Conservation (phyloP, 2,888 invertebrate species). For the Apamea crenata region DNA sequence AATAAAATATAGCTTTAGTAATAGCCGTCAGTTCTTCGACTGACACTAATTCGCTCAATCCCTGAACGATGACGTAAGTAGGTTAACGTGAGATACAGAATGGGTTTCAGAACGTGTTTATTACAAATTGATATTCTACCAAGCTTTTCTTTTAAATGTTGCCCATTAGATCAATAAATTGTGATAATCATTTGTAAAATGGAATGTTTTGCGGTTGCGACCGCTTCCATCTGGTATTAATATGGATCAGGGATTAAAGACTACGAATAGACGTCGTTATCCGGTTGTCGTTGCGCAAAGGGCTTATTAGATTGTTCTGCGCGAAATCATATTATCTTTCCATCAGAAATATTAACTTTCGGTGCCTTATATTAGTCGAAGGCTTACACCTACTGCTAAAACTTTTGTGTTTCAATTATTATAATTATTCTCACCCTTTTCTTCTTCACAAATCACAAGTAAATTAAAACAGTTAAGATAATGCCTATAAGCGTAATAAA, state of each 20-base stretch:
- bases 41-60: not conserved
- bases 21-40: not conserved
- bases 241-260: not conserved
- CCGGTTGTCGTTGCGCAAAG: not conserved
- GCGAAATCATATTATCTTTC: not conserved
- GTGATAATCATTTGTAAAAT: not conserved
- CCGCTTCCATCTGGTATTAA: not conserved
- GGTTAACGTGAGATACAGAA: constrained; percentile 13
- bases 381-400: not conserved
- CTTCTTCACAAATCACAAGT: not conserved
- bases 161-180: not conserved
- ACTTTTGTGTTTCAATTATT: not conserved
- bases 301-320: not conserved
- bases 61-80: not conserved
- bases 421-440: not conserved
- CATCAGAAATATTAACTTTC: not conserved
- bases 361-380: not conserved
- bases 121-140: not conserved
- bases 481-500: not conserved
- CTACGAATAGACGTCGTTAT: not conserved
- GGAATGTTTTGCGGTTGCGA: not conserved
- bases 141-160: not conserved
- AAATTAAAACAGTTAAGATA: not conserved
- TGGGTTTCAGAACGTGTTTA: not conserved
- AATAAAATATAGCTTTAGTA: constrained; percentile 6